Conservation (phyloP, 1,140 invertebrate genomes). For the Capitella teleta region DNA sequence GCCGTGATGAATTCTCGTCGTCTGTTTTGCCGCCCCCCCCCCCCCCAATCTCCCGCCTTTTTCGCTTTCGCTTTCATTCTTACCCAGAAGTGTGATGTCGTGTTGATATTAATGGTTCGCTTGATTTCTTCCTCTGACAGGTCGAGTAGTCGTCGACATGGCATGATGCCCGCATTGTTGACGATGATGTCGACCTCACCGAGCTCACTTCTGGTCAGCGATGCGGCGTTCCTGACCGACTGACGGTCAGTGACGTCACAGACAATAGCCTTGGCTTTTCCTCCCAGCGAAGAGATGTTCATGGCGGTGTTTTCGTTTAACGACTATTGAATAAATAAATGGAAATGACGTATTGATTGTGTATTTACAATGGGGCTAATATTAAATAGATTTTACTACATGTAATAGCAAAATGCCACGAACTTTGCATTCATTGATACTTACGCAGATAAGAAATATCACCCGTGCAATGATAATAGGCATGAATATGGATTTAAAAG, state of each 20-base stretch:
- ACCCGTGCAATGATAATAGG: not conserved
- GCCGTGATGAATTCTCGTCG: no score
- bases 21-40: no score
- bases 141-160: conserved; percentile 66
- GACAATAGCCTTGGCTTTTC: conserved; percentile 18
- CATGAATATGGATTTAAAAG: no score
- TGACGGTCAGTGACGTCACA: conserved; percentile 31
- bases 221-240: conserved; percentile 18
- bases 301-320: not conserved
- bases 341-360: no score
- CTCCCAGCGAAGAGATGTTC: conserved; percentile 11
- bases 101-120: conserved; percentile 54
- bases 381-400: not conserved
- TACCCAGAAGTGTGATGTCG: conserved; percentile 56
- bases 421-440: not conserved
- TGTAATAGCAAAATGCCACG: not conserved
- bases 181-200: conserved; percentile 77
- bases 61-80: conserved; percentile 16
- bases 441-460: not conserved
- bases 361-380: not conserved
- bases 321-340: not conserved
- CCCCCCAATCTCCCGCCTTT: no score
- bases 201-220: conserved; percentile 54
- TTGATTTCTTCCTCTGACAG: conserved; percentile 59
- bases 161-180: conserved; percentile 87